Evolutionary conservation across 1,140 invertebrate genomes (phyloP), one percentile per base, ranked within the genome.

Genomic region (Ceratina australensis): DNA sequence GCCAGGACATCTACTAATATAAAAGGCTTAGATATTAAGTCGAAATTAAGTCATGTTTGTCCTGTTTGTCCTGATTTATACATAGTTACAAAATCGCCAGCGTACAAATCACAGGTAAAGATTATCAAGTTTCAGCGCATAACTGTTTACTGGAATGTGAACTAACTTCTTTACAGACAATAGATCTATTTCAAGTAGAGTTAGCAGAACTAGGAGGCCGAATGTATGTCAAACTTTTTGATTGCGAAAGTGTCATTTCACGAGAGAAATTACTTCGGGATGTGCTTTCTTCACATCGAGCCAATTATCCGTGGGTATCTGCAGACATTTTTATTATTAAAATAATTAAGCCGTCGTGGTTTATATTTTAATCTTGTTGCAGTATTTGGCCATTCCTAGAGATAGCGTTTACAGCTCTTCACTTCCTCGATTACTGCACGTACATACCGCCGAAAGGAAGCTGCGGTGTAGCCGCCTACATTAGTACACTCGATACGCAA

Each of bases 361-460:
- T 47, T 63, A 52, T 80, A 67, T 54, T n/a, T 16, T 50, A 54
- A 47, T 77, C 72, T 1, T 64, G 56, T 74, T 82, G n/a, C 77
- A 91, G 86, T 86, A 92, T 91, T 64, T 92, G 90, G 87, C 88
- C 92, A 73, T 87, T 86, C 50, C 81, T 92, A 20, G 90, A 91
- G 81, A 86, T 91, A 24, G 87, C 88, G 8, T 80, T 93, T n/a
- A 75, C 93, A 3, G 91, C 90, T n/a, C 80, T 93, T 49, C 93
- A 93, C 65, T 83, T 93, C 26, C 81, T 92, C 47, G 92, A 93
- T 81, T 93, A 93, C 71, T 91, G 92, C 59, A 91, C 89, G 52
- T 93, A 93, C 68, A 83, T 92, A 47, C 92, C 93, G n/a, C 90
- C 92, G 52, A 89, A 88, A 75, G 92, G 92, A 13, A 93, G 90